Base-by-base conservation (phyloP, 2,113 vertebrate species). In the Labrus mixtus region DNA sequence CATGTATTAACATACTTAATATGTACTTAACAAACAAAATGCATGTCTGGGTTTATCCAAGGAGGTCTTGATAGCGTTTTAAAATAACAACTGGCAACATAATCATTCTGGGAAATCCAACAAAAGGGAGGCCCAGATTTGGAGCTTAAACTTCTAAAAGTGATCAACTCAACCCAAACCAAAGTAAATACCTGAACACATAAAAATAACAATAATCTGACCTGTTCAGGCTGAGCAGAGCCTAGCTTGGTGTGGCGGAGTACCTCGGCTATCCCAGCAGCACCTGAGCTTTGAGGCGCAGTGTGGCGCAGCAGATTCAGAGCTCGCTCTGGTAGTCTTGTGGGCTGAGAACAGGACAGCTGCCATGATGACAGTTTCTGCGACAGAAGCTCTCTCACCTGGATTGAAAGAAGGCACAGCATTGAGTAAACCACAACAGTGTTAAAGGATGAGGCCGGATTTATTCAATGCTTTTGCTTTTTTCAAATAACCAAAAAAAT, bases 351-450 rank as follows among this genome's bases (percentile, higher is more conserved):
- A 51, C 95, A 96, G 0, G 95, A 95, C 86, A 94, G 92, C 48
- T 96, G 95, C 95, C 95, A 96, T 8, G 91, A 91, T 0, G 94
- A 95, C 74, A 96, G 87, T 82, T 96, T 96, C 89, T 95, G 92
- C 0, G 93, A 94, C 69, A 96, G 69, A 39, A 96, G 91, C 82
- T 96, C 95, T 81, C 92, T 92, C 63, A 96, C 95, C 95, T 96
- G 86, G 25, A 39, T 59, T 66, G 46, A 11, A 11, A 15, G 6
- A 77, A 37, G 36, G 10, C 5, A 71, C 3, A 61, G 37, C 19
- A 33, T 25, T 11, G 8, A 57, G 19, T 15, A 51, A 41, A 20
- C 3, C 6, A 50, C 20, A 68, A 19, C 13, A 67, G 6, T 23
- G 55, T 46, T 11, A 46, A 15, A 41, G 39, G 39, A 58, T 71